phyloP scores from a whole-genome alignment of 2,113 vertebrate species.

The Oriolus oriolus region DNA sequence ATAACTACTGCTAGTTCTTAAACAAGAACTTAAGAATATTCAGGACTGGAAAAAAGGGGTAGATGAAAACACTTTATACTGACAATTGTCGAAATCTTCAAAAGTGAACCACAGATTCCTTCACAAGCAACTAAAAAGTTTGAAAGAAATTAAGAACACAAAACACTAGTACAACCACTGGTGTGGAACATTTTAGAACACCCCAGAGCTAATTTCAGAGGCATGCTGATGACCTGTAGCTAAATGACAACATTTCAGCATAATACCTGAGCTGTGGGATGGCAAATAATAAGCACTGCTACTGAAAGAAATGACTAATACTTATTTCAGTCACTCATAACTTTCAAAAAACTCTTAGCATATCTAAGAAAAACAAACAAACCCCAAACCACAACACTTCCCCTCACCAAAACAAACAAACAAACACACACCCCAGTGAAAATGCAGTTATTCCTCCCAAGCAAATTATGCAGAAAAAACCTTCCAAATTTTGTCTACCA shows the following conservation, averaged over 20 bases:
- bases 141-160: not conserved
- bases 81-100: not conserved
- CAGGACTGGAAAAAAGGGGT: not conserved
- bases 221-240: not conserved
- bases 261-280: not conserved
- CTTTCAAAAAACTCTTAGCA: not conserved
- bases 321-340: not conserved
- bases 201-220: not conserved
- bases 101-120: not conserved
- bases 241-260: slow-evolving; percentile 7
- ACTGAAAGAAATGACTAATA: not conserved
- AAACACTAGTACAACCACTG: not conserved
- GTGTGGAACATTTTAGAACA: not conserved
- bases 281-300: not conserved
- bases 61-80: not conserved
- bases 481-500: not conserved
- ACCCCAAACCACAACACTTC: not conserved
- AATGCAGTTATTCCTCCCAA: not conserved
- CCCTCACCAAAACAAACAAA: not conserved
- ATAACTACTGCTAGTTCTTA: not conserved
- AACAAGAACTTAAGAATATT: not conserved
- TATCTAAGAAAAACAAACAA: not conserved
- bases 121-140: not conserved
- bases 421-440: not conserved
- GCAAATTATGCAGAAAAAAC: not conserved